Conservation (phyloP, 53 echinoderm and acorn worm genomes). For the Actinopyga echinites region DNA sequence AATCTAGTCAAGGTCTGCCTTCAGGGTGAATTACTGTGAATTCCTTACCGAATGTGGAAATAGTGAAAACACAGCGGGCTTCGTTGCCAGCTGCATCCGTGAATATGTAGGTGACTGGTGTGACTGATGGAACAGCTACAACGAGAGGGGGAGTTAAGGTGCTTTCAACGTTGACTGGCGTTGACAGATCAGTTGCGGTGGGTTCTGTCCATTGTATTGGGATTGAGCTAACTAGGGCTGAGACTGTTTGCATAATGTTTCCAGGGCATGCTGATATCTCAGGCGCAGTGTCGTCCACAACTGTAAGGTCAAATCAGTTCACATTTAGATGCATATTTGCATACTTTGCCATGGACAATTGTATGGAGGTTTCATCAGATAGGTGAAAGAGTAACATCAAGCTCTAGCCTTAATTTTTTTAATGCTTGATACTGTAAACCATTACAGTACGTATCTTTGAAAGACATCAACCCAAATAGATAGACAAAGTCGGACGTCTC, state of each 20-base stretch:
- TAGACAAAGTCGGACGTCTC: too few relatives aligned
- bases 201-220: slow-evolving; percentile 23
- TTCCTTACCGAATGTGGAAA: background rate
- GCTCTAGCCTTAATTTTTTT: too few relatives aligned
- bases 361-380: too few relatives aligned
- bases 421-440: too few relatives aligned
- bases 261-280: slow-evolving; percentile 57
- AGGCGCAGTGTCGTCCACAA: slow-evolving; percentile 27
- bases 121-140: background rate
- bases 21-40: too few relatives aligned
- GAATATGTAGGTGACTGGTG: background rate
- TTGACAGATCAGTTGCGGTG: slow-evolving; percentile 38
- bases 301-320: too few relatives aligned
- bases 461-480: too few relatives aligned
- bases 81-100: background rate
- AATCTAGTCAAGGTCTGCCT: too few relatives aligned
- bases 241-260: slow-evolving; percentile 32
- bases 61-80: background rate
- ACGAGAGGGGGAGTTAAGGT: background rate
- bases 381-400: too few relatives aligned
- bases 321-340: too few relatives aligned
- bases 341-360: too few relatives aligned
- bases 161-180: slow-evolving; percentile 5
- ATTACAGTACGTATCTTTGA: too few relatives aligned
- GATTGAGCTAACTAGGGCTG: background rate